Evolutionary conservation across 1,140 invertebrate genomes (phyloP).

Genomic region (Drosophila orosa): DNA sequence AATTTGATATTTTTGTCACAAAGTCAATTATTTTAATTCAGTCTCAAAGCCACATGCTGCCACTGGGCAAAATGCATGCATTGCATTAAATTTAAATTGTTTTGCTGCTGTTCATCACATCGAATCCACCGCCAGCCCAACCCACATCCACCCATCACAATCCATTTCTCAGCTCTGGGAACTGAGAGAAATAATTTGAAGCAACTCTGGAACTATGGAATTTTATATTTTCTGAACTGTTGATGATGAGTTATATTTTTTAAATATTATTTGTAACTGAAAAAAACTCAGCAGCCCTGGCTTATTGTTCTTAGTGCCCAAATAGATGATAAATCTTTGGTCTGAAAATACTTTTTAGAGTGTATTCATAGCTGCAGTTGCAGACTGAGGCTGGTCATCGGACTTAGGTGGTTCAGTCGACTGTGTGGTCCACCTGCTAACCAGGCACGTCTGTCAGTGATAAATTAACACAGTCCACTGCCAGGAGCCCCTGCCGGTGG

Average conservation of each 20-base stretch:
- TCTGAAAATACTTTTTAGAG: background rate
- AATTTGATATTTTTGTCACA: slow-evolving; percentile 59
- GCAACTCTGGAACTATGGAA: background rate
- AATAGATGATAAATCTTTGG: too few species aligned
- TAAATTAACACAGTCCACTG: slow-evolving; percentile 58
- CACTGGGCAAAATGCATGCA: slow-evolving; percentile 45
- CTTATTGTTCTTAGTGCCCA: too few species aligned
- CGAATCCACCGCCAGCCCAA: slow-evolving; percentile 36
- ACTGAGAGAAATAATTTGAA: background rate
- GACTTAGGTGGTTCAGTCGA: slow-evolving; percentile 33
- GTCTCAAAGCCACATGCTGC: slow-evolving; percentile 54
- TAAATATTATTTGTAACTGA: too few species aligned
- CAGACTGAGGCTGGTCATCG: slow-evolving; percentile 25
- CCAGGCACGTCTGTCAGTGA: slow-evolving; percentile 66
- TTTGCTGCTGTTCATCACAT: slow-evolving; percentile 57
- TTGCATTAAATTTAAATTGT: slow-evolving; percentile 73
- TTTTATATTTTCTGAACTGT: background rate
- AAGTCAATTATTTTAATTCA: slow-evolving; percentile 65
- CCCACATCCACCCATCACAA: slow-evolving; percentile 3
- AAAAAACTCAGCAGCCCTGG: too few species aligned
- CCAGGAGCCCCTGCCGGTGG: slow-evolving; percentile 20
- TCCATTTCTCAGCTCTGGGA: slow-evolving; percentile 19
- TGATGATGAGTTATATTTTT: background rate
- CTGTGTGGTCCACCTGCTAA: slow-evolving; percentile 52
- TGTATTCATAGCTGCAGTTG: background rate